Percentiles rank a stretch among this genome's conserved stretches.
Conservation (phyloP, 2,113 vertebrate genomes). For the Rhinolophus ferrumequinum region DNA sequence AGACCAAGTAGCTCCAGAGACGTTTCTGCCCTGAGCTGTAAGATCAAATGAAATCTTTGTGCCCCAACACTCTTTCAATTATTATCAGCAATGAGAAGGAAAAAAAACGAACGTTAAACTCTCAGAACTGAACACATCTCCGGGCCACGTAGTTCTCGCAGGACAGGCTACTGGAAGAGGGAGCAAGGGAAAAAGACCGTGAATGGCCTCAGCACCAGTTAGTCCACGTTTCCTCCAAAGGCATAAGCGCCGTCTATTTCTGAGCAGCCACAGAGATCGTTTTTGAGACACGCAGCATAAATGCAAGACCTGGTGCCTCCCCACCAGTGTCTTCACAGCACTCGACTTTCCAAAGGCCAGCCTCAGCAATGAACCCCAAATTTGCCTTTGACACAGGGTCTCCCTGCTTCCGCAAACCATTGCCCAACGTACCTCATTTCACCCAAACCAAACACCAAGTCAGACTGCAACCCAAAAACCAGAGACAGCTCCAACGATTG, state of each 20-base stretch:
- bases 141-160: neutral
- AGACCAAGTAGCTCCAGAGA: neutral
- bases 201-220: neutral
- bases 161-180: neutral
- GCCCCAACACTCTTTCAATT: neutral
- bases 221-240: neutral
- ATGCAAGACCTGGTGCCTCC: neutral
- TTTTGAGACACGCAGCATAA: neutral
- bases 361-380: neutral
- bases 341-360: neutral
- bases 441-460: neutral
- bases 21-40: neutral
- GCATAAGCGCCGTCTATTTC: accelerated
- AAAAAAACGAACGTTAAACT: neutral
- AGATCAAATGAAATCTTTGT: neutral
- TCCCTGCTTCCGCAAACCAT: neutral
- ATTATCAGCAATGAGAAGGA: neutral
- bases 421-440: neutral
- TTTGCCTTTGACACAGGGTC: neutral
- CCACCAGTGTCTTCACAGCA: neutral
- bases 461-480: neutral
- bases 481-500: accelerated
- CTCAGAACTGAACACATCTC: neutral
- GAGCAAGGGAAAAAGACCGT: accelerated
- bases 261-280: neutral